phyloP scores from a whole-genome alignment of 2,797 vertebrate species.

The Luscinia megarhynchos region DNA sequence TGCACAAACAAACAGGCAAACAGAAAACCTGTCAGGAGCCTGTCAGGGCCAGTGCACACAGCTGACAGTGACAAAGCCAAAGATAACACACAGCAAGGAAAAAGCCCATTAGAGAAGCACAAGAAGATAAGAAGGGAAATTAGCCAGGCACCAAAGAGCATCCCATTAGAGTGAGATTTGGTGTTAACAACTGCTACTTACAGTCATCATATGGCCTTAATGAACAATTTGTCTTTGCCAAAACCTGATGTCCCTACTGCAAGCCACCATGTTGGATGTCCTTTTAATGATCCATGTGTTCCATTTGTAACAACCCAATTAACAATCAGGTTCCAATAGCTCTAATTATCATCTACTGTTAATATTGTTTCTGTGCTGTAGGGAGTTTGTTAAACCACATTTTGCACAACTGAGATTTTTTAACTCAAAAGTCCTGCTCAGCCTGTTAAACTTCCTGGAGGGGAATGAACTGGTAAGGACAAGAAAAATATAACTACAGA shows the following conservation, averaged over 20 bases:
- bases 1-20: constrained; percentile 19
- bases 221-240: constrained; percentile 63
- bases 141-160: constrained; percentile 33
- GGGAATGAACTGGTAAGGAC: not conserved
- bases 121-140: constrained; percentile 36
- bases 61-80: not conserved
- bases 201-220: constrained; percentile 44
- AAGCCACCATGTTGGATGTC: constrained; percentile 55
- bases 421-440: constrained; percentile 13
- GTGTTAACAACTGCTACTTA: constrained; percentile 14
- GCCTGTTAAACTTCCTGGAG: not conserved
- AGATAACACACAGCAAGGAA: not conserved
- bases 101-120: not conserved
- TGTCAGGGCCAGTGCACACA: not conserved
- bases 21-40: not conserved
- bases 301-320: constrained; percentile 64
- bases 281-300: constrained; percentile 65
- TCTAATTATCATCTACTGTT: constrained; percentile 48
- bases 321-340: constrained; percentile 14
- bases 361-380: constrained; percentile 32
- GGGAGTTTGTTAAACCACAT: not conserved
- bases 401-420: constrained; percentile 45
- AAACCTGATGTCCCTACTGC: not conserved
- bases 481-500: not conserved
- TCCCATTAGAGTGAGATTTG: constrained; percentile 22